Base-by-base conservation (phyloP, 2,113 vertebrate genomes). In the Ophiodon elongatus region DNA sequence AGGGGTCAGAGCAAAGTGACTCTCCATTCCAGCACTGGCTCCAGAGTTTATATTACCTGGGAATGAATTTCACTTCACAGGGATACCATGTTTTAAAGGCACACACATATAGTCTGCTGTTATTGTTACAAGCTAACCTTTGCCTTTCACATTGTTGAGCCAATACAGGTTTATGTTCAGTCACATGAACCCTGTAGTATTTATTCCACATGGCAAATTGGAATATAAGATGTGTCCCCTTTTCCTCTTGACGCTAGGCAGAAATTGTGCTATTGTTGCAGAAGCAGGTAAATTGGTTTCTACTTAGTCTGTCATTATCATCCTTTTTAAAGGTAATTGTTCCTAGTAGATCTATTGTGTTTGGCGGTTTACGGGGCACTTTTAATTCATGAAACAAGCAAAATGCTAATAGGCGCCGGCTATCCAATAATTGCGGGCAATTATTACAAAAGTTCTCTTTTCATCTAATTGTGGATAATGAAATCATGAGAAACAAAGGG, bases 401-500 rank as follows among this genome's bases (percentile, higher is more conserved):
- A 92, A 89, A 95, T 95, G 93, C 93, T 91, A 95, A 96, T 94
- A 65, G 66, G 10, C 0, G 64, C 88, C 43, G 62, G 71, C 85
- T 76, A 80, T 65, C 83, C 59, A 19, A 85, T 92, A 95, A 96
- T 95, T 94, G 87, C 80, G 56, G 86, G 92, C 91, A 94, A 95
- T 94, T 95, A 94, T 88, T 80, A 69, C 64, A 64, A 85, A 94
- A 92, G 87, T 94, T 94, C 88, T 89, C 87, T 93, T 92, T 83
- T 90, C 64, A 80, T 90, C 56, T 94, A 93, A 94, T 93, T 89
- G 94, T 85, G 82, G 87, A 90, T 93, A 93, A 92, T 92, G 76
- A 93, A 86, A 88, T 88, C 89, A 85, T 41, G 77, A 91, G 78
- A 83, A 68, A 92, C 86, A 91, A 86, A 86, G 87, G 86, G 70